A percentile compares a stretch with the other conserved stretches of the same genome.
Conservation (phyloP, 2,888 invertebrate species). For the Hypolimnas misippus region DNA sequence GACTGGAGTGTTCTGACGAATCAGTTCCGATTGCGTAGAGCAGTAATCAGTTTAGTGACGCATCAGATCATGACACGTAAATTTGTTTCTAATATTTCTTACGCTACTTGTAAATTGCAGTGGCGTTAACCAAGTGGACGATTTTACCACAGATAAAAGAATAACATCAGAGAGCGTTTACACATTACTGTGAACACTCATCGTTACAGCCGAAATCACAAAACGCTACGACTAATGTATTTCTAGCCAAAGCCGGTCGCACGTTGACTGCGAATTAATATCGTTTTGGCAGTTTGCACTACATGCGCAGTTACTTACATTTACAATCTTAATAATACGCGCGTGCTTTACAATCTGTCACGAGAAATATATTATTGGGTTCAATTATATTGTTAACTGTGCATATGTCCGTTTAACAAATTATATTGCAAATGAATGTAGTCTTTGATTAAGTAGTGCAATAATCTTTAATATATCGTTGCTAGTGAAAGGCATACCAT, state of each 20-base stretch:
- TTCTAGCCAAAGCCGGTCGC: not conserved
- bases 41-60: too few relatives aligned
- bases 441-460: not conserved
- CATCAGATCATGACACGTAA: too few relatives aligned
- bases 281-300: slow-evolving; percentile 19
- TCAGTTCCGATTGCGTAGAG: too few relatives aligned
- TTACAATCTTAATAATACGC: slow-evolving; percentile 13
- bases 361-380: slow-evolving; percentile 1
- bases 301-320: slow-evolving; percentile 16
- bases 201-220: too few relatives aligned
- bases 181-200: too few relatives aligned
- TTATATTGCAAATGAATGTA: slow-evolving; percentile 14
- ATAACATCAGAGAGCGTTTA: too few relatives aligned
- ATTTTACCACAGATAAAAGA: too few relatives aligned
- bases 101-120: too few relatives aligned
- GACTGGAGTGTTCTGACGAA: too few relatives aligned
- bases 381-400: not conserved
- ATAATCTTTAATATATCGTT: not conserved
- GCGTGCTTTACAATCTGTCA: slow-evolving; percentile 4
- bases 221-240: too few relatives aligned
- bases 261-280: slow-evolving; percentile 15
- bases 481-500: not conserved
- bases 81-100: too few relatives aligned
- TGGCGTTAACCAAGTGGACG: too few relatives aligned
- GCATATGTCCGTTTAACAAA: not conserved